These are phyloP conservation scores for Panthera uncia DNA, from an alignment of 2,113 vertebrate genomes.

Conservation along the genomic window DNA sequence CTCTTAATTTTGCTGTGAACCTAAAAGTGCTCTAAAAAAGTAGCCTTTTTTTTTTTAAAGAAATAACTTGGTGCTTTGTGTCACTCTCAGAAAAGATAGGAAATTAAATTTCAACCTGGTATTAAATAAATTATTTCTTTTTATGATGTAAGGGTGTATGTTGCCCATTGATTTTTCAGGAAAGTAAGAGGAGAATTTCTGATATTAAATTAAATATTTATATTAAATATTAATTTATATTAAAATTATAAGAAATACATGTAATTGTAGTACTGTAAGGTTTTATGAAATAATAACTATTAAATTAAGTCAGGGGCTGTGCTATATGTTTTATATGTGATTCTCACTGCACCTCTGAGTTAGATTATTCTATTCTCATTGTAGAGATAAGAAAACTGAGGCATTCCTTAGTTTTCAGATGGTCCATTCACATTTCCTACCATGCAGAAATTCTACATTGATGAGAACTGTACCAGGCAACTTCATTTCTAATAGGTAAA, in stretches of 20 bases:
- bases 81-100: background rate
- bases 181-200: background rate
- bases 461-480: background rate
- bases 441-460: background rate
- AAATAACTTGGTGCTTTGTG: background rate
- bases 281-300: background rate
- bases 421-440: background rate
- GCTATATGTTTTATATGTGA: background rate
- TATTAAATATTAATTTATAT: background rate
- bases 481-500: background rate
- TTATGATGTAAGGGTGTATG: background rate
- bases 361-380: background rate
- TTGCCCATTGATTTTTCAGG: slow-evolving; percentile 19
- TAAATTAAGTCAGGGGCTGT: background rate
- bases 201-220: background rate
- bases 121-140: background rate
- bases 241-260: background rate
- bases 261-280: background rate
- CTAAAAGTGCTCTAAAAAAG: background rate
- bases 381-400: background rate
- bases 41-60: background rate
- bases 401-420: background rate
- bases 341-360: background rate
- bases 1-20: background rate
- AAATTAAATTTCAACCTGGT: background rate